Conservation (phyloP, 2,797 vertebrate genomes). For the Garrulus glandarius region DNA sequence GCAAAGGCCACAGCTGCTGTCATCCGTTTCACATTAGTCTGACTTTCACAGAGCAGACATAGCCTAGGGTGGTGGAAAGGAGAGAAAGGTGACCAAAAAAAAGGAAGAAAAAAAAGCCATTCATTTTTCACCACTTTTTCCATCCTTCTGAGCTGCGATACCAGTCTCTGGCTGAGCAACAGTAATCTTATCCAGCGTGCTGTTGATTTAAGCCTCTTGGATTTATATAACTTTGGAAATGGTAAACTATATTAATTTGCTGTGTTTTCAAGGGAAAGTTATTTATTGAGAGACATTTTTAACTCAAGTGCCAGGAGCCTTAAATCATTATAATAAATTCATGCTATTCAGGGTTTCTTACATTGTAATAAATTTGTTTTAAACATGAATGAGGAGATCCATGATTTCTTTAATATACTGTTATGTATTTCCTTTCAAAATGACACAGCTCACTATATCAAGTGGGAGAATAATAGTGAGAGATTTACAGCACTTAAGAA, state of each 20-base stretch:
- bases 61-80: constrained; percentile 36
- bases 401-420: constrained; percentile 78
- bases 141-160: neutral
- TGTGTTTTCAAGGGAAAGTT: constrained; percentile 78
- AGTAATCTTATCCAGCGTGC: neutral
- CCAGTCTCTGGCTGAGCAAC: neutral
- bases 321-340: constrained; percentile 85
- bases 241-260: constrained; percentile 81
- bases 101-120: neutral
- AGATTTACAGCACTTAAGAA: constrained; percentile 71
- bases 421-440: constrained; percentile 80
- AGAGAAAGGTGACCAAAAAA: constrained; percentile 1
- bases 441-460: constrained; percentile 78
- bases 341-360: constrained; percentile 78
- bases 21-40: constrained; percentile 16
- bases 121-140: neutral
- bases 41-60: constrained; percentile 51
- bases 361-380: constrained; percentile 80
- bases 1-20: constrained; percentile 30
- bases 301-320: constrained; percentile 74
- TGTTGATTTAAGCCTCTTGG: constrained; percentile 73
- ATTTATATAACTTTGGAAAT: constrained; percentile 74
- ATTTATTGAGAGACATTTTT: constrained; percentile 82
- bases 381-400: constrained; percentile 81
- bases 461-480: constrained; percentile 68